Percentiles rank a stretch among this genome's conserved stretches.
Evolutionary conservation across 2,113 vertebrate genomes (phyloP).

Genomic region (Carlito syrichta): DNA sequence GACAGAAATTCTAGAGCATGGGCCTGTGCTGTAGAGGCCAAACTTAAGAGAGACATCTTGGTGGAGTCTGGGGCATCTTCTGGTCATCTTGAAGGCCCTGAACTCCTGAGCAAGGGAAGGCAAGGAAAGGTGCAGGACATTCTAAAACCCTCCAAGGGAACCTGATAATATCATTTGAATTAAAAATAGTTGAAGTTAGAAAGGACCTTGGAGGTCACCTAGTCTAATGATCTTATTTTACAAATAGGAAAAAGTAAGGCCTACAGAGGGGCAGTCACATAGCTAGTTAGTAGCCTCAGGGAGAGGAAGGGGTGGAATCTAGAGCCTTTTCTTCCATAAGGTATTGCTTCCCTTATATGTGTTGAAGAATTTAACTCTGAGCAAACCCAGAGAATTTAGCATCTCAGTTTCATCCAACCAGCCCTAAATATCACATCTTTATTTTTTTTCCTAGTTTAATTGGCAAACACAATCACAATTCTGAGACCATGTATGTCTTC

Average conservation of each 20-base stretch:
- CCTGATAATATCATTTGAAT: not conserved
- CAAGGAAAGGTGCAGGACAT: not conserved
- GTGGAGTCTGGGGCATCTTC: not conserved
- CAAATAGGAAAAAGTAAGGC: not conserved
- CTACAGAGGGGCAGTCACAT: not conserved
- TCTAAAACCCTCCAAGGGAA: not conserved
- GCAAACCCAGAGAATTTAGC: slow-evolving; percentile 35
- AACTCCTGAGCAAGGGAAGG: not conserved
- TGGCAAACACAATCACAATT: not conserved
- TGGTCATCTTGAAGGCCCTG: not conserved
- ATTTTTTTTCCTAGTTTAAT: not conserved
- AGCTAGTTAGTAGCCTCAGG: not conserved
- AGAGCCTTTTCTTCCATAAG: not conserved
- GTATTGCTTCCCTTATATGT: not conserved
- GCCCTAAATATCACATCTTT: not conserved
- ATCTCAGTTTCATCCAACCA: not conserved
- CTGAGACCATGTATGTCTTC: not conserved
- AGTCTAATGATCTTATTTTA: not conserved
- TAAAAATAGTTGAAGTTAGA: slow-evolving; percentile 33
- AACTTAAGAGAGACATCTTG: not conserved
- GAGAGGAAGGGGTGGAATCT: not conserved
- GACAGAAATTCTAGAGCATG: not conserved
- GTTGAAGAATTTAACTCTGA: slow-evolving; percentile 3
- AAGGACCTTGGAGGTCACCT: slow-evolving; percentile 6
- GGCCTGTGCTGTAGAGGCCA: not conserved